These are phyloP conservation scores for Caloenas nicobarica DNA, from an alignment of 2,113 vertebrate species.

Conservation along the genomic window DNA sequence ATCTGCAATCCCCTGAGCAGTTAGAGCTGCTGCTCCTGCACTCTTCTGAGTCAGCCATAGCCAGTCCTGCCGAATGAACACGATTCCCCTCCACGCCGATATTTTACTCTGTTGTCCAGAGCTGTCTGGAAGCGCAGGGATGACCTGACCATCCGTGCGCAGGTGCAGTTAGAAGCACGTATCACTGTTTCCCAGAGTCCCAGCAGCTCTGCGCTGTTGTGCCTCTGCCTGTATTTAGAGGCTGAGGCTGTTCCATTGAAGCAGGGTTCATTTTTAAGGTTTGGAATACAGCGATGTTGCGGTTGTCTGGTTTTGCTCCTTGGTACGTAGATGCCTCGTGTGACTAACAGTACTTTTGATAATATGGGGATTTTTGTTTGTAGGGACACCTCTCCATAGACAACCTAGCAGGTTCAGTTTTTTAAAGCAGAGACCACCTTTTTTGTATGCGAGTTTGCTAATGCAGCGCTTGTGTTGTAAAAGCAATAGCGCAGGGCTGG, in stretches of 20 bases:
- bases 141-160: not conserved
- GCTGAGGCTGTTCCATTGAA: not conserved
- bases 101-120: not conserved
- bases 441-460: not conserved
- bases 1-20: not conserved
- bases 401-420: not conserved
- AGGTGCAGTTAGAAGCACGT: not conserved
- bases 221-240: not conserved
- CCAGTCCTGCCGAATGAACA: accelerated
- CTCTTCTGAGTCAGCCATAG: not conserved
- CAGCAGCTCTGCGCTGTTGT: not conserved
- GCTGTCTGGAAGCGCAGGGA: not conserved
- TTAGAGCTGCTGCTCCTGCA: not conserved
- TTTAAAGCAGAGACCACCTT: not conserved
- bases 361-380: not conserved
- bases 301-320: not conserved
- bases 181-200: not conserved
- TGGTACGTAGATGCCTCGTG: accelerated
- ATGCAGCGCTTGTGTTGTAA: not conserved
- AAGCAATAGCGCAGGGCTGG: not conserved
- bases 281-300: not conserved
- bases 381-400: not conserved
- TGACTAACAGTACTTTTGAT: not conserved
- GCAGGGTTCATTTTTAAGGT: not conserved
- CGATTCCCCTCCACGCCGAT: accelerated